Evolutionary conservation across 2,888 invertebrate genomes (phyloP).

Genomic region (Ceriagrion tenellum): DNA sequence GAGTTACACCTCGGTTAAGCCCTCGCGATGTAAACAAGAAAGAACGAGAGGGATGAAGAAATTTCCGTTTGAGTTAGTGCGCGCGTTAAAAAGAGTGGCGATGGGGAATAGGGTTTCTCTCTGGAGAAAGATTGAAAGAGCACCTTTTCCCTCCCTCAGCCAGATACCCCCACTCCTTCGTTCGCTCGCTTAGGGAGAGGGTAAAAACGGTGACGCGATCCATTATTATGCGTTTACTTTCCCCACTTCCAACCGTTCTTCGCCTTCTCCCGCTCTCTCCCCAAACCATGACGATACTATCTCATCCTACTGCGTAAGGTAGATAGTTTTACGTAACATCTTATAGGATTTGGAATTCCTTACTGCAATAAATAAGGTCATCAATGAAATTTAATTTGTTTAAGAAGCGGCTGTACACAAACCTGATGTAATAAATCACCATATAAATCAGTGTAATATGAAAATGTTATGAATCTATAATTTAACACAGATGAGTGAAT

Average conservation of each 20-base stretch:
- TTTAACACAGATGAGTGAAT: too few relatives aligned
- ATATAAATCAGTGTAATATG: too few relatives aligned
- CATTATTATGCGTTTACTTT: background rate
- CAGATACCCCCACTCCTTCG: background rate
- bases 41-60: background rate
- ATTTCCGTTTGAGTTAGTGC: background rate
- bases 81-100: background rate
- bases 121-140: slow-evolving; percentile 14
- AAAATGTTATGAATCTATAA: too few relatives aligned
- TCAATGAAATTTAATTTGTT: too few relatives aligned
- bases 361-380: too few relatives aligned
- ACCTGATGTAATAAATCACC: too few relatives aligned
- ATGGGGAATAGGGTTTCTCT: background rate
- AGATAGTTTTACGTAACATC: too few relatives aligned
- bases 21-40: background rate
- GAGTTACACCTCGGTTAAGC: too few relatives aligned
- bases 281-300: background rate
- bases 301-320: too few relatives aligned
- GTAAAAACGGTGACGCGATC: background rate
- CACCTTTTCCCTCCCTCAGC: background rate
- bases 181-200: background rate
- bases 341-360: too few relatives aligned
- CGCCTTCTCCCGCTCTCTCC: background rate
- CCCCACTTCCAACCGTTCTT: background rate
- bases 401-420: too few relatives aligned